phyloP scores from a whole-genome alignment of 1,140 invertebrate genomes.

The Limonius californicus region DNA sequence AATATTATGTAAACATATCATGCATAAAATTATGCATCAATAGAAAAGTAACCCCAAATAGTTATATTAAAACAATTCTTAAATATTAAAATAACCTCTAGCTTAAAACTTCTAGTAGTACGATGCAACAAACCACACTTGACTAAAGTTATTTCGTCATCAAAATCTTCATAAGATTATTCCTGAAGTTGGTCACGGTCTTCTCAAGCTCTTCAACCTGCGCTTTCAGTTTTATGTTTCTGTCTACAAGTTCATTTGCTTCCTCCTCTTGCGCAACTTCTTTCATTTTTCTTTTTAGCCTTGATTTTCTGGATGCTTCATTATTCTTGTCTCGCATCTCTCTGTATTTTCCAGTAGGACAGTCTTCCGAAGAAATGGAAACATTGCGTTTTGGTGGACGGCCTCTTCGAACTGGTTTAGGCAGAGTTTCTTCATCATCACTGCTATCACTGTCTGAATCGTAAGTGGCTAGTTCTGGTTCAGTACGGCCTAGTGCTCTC shows the following conservation, averaged over 20 bases:
- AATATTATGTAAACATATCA: too few species aligned
- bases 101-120: too few species aligned
- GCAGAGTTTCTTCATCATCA: constrained; percentile 1
- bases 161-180: constrained; percentile 44
- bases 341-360: constrained; percentile 51
- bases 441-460: constrained; percentile 23
- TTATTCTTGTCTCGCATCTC: constrained; percentile 71
- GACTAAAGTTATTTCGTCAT: constrained; percentile 35
- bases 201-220: constrained; percentile 44
- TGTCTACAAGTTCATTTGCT: constrained; percentile 31
- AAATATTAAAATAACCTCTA: too few species aligned
- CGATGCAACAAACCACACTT: too few species aligned
- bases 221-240: constrained; percentile 42
- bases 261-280: constrained; percentile 48
- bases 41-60: too few species aligned
- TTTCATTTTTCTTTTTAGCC: constrained; percentile 67
- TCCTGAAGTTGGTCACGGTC: constrained; percentile 40
- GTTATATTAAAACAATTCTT: too few species aligned
- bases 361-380: constrained; percentile 40
- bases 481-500: not conserved
- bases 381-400: constrained; percentile 37
- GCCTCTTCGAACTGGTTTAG: constrained; percentile 24
- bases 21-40: too few species aligned
- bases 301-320: constrained; percentile 67
- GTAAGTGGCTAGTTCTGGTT: not conserved